Evolutionary conservation across 2,113 vertebrate genomes (phyloP), one percentile per base, ranked within the genome.

Genomic region (Callorhinus ursinus): DNA sequence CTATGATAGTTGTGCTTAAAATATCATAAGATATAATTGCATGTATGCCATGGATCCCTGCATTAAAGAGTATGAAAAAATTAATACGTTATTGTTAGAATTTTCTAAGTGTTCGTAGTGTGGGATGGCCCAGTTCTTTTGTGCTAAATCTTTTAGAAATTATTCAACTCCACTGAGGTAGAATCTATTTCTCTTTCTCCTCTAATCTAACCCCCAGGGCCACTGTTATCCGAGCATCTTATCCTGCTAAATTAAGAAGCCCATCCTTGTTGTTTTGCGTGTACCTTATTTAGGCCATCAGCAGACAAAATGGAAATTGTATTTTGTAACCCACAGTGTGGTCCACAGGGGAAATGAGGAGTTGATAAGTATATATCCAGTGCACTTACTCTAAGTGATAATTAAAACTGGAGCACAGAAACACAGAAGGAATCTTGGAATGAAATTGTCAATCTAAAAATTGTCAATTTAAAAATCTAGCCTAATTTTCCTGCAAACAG

Each of bases 381-480:
- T 98, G 97, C 97, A 98, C 96, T 98, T 98, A 98, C 97, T 98
- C 98, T 96, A 98, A 98, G 98, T 98, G 98, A 99, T 99, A 99
- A 99, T 99, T 99, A 99, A 99, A 99, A 99, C 97, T 76, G 98
- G 98, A 98, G 97, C 97, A 97, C 97, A 92, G 98, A 98, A 98
- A 98, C 98, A 98, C 99, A 98, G 97, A 98, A 98, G 95, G 63
- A 98, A 95, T 18, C 97, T 98, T 97, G 97, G 98, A 99, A 99
- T 98, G 97, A 99, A 99, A 98, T 97, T 98, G 98, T 99, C 98
- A 98, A 97, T 99, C 98, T 98, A 88, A 95, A 98, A 99, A 98
- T 97, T 98, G 98, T 99, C 98, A 98, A 98, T 99, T 98, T 98
- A 83, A 98, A 99, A 98, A 95, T 97, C 84, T 96, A 97, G 74